A percentile compares a stretch with the other conserved stretches of the same genome.
Conservation (phyloP, 1,140 invertebrate genomes). For the Cephus cinctus region DNA sequence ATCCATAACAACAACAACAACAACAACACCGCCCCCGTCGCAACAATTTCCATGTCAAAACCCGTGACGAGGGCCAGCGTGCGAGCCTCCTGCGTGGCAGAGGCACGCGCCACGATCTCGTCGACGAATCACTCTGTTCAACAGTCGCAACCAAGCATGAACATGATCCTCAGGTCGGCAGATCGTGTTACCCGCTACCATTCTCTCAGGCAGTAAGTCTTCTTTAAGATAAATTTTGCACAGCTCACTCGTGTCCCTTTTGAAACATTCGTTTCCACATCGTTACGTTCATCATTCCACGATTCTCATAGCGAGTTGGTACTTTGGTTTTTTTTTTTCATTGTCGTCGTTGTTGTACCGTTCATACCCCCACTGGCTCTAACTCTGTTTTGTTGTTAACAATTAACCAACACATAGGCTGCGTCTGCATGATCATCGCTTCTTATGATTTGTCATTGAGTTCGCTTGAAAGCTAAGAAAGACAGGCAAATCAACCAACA, state of each 20-base stretch:
- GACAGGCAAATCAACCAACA: background rate
- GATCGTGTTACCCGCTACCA: conserved; percentile 50
- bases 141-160: conserved; percentile 38
- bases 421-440: too few relatives aligned
- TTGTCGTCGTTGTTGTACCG: too few relatives aligned
- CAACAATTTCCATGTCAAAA: conserved; percentile 33
- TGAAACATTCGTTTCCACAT: too few relatives aligned
- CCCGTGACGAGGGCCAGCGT: conserved; percentile 45
- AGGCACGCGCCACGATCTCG: conserved; percentile 36
- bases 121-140: conserved; percentile 36
- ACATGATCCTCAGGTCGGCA: conserved; percentile 51
- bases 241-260: too few relatives aligned
- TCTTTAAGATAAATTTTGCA: too few relatives aligned
- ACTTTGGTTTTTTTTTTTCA: too few relatives aligned
- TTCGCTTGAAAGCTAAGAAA: conserved; percentile 8
- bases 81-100: conserved; percentile 32
- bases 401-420: too few relatives aligned
- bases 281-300: too few relatives aligned
- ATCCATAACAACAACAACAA: conserved; percentile 30
- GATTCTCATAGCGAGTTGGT: too few relatives aligned
- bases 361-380: too few relatives aligned
- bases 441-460: too few relatives aligned
- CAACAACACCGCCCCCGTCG: conserved; percentile 25
- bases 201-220: conserved; percentile 53
- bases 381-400: too few relatives aligned